These are phyloP conservation scores for Paradisaea rubra DNA, from an alignment of 2,113 vertebrate species.

Conservation along the genomic window DNA sequence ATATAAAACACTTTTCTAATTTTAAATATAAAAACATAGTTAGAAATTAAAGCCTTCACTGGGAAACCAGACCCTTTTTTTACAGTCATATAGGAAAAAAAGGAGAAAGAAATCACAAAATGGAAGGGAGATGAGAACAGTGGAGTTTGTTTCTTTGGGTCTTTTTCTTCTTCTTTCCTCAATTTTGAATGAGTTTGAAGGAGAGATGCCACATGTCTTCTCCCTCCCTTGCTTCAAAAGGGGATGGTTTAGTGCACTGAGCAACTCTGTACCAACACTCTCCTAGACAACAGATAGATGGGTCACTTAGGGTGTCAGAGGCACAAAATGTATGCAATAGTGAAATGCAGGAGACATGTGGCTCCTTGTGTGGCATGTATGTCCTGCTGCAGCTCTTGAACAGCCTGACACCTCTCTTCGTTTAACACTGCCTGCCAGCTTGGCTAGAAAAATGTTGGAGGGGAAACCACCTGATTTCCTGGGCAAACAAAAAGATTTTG, in stretches of 20 bases:
- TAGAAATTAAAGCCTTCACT: background rate
- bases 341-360: background rate
- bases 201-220: background rate
- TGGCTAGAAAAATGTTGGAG: background rate
- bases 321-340: background rate
- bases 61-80: background rate
- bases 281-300: background rate
- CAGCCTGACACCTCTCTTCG: fast-evolving
- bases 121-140: background rate
- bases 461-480: background rate
- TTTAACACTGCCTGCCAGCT: background rate
- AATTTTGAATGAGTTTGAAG: background rate
- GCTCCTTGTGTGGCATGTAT: background rate
- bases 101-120: background rate
- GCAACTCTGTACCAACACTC: background rate
- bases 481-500: background rate
- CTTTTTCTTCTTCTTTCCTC: background rate
- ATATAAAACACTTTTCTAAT: background rate
- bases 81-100: background rate
- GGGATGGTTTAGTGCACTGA: background rate
- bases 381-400: background rate
- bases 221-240: background rate
- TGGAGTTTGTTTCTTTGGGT: fast-evolving
- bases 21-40: background rate
- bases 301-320: background rate